These are phyloP conservation scores for Pachycephus smyrnensis DNA, from an alignment of 2,888 invertebrate species.

Conservation along the genomic window DNA sequence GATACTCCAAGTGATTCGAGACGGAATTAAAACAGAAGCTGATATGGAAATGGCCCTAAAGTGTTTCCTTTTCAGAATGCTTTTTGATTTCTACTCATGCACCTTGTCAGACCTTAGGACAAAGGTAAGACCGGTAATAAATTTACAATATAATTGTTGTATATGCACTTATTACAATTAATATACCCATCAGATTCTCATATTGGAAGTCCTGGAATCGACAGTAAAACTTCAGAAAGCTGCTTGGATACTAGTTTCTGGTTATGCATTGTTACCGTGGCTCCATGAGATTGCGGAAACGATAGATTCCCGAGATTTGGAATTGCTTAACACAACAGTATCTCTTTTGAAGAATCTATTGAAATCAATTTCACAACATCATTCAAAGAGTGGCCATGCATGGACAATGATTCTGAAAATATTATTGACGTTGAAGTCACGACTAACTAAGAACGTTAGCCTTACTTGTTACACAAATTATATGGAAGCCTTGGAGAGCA, in stretches of 20 bases:
- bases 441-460: constrained; percentile 36
- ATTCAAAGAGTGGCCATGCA: constrained; percentile 33
- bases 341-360: constrained; percentile 50
- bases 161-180: background rate
- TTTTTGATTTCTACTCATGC: constrained; percentile 78
- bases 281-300: constrained; percentile 65
- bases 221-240: constrained; percentile 76
- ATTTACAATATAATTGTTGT: background rate
- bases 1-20: constrained; percentile 80
- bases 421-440: constrained; percentile 32
- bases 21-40: constrained; percentile 80
- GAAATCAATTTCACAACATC: constrained; percentile 30
- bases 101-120: constrained; percentile 73
- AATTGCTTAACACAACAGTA: constrained; percentile 41
- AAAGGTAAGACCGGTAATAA: constrained; percentile 65
- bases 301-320: constrained; percentile 38
- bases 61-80: constrained; percentile 81
- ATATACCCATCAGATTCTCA: constrained; percentile 64
- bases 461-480: constrained; percentile 33
- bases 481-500: constrained; percentile 35
- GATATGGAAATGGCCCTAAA: constrained; percentile 82
- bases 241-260: constrained; percentile 74
- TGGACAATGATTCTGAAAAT: constrained; percentile 42
- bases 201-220: constrained; percentile 75
- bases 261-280: constrained; percentile 81